Evolutionary conservation across 2,888 invertebrate species (phyloP), one percentile per base, ranked within the genome.

Genomic region (Boloria euphrosyne): DNA sequence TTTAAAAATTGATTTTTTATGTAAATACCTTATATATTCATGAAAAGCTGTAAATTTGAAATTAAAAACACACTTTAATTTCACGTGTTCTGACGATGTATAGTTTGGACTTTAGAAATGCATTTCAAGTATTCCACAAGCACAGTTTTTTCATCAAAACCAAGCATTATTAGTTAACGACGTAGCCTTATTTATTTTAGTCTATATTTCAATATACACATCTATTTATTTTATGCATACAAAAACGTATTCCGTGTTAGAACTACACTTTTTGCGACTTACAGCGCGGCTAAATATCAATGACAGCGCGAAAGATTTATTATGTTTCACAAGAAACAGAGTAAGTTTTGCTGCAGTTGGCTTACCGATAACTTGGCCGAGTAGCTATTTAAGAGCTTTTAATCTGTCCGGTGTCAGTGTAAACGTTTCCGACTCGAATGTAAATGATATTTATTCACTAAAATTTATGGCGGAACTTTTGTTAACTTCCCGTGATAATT

Each of bases 301-400:
- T 85, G 90, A 87, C 89, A 89, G 85, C 84, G 81, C 84, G 84
- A 84, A 86, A 89, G 90, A 91, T 90, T 89, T 89, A 90, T 90
- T 86, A 84, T 83, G 82, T 85, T 82, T 79, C 80, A 75, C 81
- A 85, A 85, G 87, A 84, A 88, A 84, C 82, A 80, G 72, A 70
- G 70, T 72, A 72, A 87, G 83, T 89, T 87, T 79, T 73, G 73
- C 79, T 88, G 89, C 87, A 89, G 83, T 85, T 78, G 80, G 85
- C 80, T 83, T 81, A 80, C 86, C 82, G 83, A 87, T 86, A 87
- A 85, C 82, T 87, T 80, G 76, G 73, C 75, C 77, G 76, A 73
- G 75, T 74, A 69, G 75, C 73, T 85, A 79, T 81, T 86, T 81
- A 83, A 84, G 83, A 83, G 83, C 80, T 78, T 85, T 84, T 85